These are phyloP conservation scores for Onychorhynchus coronatus DNA, from an alignment of 2,113 vertebrate species.

Conservation along the genomic window DNA sequence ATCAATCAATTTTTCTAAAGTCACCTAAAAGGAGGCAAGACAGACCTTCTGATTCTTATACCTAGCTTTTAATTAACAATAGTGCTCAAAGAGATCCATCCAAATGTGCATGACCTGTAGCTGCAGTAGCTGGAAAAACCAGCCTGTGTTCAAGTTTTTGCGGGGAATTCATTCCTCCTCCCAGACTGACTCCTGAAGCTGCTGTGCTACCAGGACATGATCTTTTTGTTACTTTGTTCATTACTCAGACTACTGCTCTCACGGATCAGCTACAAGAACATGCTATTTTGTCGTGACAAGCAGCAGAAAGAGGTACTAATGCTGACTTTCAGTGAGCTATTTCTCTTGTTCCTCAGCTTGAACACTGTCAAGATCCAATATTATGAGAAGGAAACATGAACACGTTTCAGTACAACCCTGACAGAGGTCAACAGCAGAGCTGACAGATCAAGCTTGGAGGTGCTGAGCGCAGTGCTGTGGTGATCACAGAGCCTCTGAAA, in stretches of 20 bases:
- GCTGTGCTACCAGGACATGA: not conserved
- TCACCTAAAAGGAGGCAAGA: not conserved
- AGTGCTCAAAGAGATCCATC: not conserved
- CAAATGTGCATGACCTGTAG: not conserved
- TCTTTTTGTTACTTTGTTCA: not conserved
- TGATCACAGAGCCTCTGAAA: rapidly evolving
- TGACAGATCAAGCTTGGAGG: not conserved
- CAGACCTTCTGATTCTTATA: not conserved
- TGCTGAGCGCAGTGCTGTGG: rapidly evolving
- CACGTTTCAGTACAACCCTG: not conserved
- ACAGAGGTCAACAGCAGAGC: too few relatives aligned
- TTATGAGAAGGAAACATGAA: not conserved
- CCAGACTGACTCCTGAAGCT: not conserved
- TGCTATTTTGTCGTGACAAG: not conserved
- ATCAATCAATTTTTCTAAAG: not conserved
- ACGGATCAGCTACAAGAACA: not conserved
- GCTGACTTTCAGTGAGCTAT: not conserved
- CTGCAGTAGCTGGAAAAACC: not conserved
- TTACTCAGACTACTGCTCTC: not conserved
- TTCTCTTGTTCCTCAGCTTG: not conserved
- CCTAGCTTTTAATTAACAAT: not conserved
- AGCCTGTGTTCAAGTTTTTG: not conserved
- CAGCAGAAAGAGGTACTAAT: not conserved
- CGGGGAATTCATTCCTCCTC: not conserved
- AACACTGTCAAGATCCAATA: not conserved